A percentile compares a stretch with the other conserved stretches of the same genome.
These are phyloP conservation scores for Meleagris gallopavo DNA, from an alignment of 2,113 vertebrate species.

Conservation along the genomic window DNA sequence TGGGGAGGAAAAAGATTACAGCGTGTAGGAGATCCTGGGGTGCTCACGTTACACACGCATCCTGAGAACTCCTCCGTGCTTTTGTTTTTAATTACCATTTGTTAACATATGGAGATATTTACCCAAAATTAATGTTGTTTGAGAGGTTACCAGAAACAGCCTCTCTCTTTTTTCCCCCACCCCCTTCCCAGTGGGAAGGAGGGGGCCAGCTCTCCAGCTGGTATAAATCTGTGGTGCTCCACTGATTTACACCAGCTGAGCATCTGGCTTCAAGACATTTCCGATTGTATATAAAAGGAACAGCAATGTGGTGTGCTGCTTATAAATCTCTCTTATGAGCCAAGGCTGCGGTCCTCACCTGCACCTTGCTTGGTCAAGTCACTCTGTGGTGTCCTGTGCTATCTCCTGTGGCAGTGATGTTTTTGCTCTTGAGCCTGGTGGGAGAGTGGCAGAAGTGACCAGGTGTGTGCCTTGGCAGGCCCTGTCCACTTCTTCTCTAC, in stretches of 20 bases:
- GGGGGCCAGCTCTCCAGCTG: slow-evolving; percentile 47
- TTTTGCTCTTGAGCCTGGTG: background rate
- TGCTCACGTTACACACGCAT: slow-evolving; percentile 38
- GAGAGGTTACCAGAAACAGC: slow-evolving; percentile 48
- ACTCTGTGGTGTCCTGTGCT: background rate
- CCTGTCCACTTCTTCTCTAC: rapidly evolving
- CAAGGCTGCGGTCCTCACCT: background rate
- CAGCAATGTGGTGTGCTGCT: background rate
- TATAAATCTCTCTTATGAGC: background rate
- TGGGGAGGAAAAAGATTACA: slow-evolving; percentile 41
- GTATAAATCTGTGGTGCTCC: slow-evolving; percentile 46
- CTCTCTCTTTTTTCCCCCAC: slow-evolving; percentile 15
- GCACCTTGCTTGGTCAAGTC: rapidly evolving
- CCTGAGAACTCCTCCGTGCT: slow-evolving; percentile 24
- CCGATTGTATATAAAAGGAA: slow-evolving; percentile 35
- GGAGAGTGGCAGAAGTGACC: background rate
- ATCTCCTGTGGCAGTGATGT: background rate
- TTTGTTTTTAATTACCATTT: slow-evolving; percentile 71
- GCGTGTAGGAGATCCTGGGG: slow-evolving; percentile 34
- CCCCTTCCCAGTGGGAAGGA: background rate
- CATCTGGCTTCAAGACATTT: slow-evolving; percentile 67
- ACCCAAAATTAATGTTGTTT: slow-evolving; percentile 57
- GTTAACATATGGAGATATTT: slow-evolving; percentile 68
- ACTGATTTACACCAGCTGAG: slow-evolving; percentile 62
- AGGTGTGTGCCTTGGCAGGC: background rate